phyloP scores from a whole-genome alignment of 2,888 invertebrate genomes.

The Conomelus anceps region DNA sequence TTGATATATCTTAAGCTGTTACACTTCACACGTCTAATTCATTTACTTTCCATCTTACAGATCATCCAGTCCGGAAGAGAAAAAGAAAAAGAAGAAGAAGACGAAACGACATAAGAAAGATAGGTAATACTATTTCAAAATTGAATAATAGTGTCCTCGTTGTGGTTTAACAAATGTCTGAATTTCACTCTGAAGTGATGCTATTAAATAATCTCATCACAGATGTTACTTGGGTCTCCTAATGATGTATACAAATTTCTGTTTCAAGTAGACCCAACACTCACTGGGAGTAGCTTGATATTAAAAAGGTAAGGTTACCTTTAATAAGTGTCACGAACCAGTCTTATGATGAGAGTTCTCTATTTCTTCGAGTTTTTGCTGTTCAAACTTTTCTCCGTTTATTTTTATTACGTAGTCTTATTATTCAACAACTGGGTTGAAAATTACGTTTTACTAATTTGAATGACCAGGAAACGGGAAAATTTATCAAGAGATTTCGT shows the following conservation, averaged over 20 bases:
- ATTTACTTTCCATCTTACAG: slow-evolving; percentile 17
- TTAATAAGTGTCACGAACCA: not conserved
- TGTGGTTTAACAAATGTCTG: slow-evolving; percentile 5
- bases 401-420: not conserved
- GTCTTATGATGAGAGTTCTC: not conserved
- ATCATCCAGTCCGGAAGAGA: slow-evolving; percentile 38
- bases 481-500: no score
- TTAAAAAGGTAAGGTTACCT: not conserved
- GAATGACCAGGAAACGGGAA: no score
- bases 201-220: not conserved
- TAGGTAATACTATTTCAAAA: slow-evolving; percentile 47
- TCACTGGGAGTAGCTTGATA: not conserved
- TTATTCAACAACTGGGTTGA: no score
- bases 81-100: slow-evolving; percentile 58
- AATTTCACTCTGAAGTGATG: no score
- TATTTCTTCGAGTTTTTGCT: not conserved
- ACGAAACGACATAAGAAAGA: slow-evolving; percentile 60
- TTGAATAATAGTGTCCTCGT: not conserved
- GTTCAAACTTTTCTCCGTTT: not conserved
- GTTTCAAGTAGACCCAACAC: slow-evolving; percentile 30
- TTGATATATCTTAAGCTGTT: not conserved
- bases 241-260: slow-evolving; percentile 26
- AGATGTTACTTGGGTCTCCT: not conserved
- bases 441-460: no score
- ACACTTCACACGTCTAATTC: not conserved